These are phyloP conservation scores for Adelges cooleyi DNA, from an alignment of 1,140 invertebrate species.

Conservation along the genomic window DNA sequence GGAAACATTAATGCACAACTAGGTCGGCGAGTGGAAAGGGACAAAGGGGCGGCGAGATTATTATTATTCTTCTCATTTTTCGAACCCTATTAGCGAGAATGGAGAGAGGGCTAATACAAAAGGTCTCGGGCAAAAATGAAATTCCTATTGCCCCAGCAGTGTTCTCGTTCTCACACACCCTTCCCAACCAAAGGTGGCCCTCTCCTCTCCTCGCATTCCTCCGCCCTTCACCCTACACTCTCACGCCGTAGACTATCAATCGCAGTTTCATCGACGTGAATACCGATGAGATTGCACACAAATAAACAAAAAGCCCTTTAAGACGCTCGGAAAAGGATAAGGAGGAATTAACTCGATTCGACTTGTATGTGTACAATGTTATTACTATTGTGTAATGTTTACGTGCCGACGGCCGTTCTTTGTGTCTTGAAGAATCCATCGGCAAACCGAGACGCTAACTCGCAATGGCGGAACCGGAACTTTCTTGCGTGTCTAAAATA, in stretches of 20 bases:
- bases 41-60: background rate
- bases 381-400: no score
- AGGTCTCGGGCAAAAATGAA: slow-evolving; percentile 11
- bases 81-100: slow-evolving; percentile 17
- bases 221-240: background rate
- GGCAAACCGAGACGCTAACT: no score
- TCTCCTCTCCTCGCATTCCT: no score
- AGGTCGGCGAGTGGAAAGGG: background rate
- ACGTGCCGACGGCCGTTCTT: no score
- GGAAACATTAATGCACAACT: background rate
- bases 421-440: no score
- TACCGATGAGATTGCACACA: slow-evolving; percentile 16
- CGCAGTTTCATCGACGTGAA: background rate
- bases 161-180: background rate
- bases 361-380: background rate
- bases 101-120: slow-evolving; percentile 1
- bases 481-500: no score
- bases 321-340: background rate
- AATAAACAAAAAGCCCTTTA: background rate
- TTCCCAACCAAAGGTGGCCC: no score
- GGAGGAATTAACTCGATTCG: background rate
- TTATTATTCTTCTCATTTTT: slow-evolving; percentile 20
- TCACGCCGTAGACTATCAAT: background rate
- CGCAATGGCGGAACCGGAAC: no score
- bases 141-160: slow-evolving; percentile 10